These are phyloP conservation scores for Trichogramma dendrolimi DNA, from an alignment of 2,888 invertebrate genomes.

Conservation along the genomic window DNA sequence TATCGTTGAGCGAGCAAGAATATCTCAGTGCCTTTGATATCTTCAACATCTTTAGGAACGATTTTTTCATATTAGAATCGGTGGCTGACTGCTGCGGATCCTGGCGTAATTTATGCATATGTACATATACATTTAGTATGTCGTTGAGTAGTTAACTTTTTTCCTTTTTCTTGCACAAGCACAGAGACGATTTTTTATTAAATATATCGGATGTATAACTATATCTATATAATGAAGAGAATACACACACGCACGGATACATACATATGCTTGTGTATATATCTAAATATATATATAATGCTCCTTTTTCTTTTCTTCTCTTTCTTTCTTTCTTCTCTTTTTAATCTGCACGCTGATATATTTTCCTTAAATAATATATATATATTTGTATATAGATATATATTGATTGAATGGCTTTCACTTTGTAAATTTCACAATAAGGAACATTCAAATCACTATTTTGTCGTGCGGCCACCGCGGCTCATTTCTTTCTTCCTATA, in stretches of 20 bases:
- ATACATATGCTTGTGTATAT: neutral
- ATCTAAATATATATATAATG: neutral
- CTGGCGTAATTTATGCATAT: neutral
- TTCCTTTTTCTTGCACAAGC: neutral
- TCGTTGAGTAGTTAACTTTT: neutral
- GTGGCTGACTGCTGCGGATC: neutral
- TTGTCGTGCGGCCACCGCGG: no score
- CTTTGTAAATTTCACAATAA: constrained; percentile 11
- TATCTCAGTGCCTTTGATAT: no score
- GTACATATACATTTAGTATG: neutral
- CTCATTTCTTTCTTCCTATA: no score
- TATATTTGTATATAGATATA: constrained; percentile 1
- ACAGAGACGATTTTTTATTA: neutral
- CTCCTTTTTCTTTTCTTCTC: neutral
- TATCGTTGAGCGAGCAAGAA: no score
- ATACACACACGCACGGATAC: neutral
- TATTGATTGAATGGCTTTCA: constrained; percentile 11
- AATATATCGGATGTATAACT: neutral
- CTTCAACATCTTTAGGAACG: no score
- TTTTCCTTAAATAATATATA: constrained; percentile 3
- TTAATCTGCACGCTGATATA: constrained; percentile 1
- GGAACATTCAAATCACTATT: no score
- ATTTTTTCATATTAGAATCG: no score
- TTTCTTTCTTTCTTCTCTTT: neutral
- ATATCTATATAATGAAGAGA: neutral